Base-by-base conservation (phyloP, 2,888 invertebrate genomes). In the Tipula unca region DNA sequence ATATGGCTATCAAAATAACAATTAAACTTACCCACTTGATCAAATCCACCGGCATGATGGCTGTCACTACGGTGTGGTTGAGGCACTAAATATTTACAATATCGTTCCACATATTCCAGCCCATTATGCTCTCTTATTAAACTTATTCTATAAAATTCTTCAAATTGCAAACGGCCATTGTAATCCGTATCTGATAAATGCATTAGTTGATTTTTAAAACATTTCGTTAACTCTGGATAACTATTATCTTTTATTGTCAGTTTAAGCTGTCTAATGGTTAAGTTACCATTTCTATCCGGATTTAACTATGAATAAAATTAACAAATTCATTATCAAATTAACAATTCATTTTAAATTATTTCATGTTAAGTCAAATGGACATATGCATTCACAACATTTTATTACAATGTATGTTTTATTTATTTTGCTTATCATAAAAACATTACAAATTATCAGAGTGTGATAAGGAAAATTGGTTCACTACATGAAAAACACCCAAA, bases 81-180 rank as follows among this genome's bases (percentile, higher is more conserved):
- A 5, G 91, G 91, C 25, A 91, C 89, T 39, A 91, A 86, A 86
- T 87, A 87, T 3, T 89, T 89, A 82, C 91, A 91, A 86, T 91
- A 91, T 32, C 89, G 88, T 14, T 89, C 87, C 36, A 91, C 85
- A 29, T 89, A 85, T 86, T 89, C 90, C 8, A 87, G 90, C 91
- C 92, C 91, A 86, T 92, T 90, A 86, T 92, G 91, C 86, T 89
- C 89, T 87, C 91, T 89, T 86, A 93, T 92, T 93, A 95, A 25
- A 69, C 69, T 69, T 25, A 69, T 93, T 36, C 92, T 91, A 87
- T 94, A 92, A 88, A 95, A 95, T 89, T 95, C 95, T 85, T 93
- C 92, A 87, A 94, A 94, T 88, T 94, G 93, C 86, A 95, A 90
- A 85, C 92, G 92, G 4, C 94, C 94, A 89, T 94, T 93, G 13